A percentile compares a stretch with the other conserved stretches of the same genome.
phyloP scores from a whole-genome alignment of 2,113 vertebrate genomes.

The Cyrtonyx montezumae region DNA sequence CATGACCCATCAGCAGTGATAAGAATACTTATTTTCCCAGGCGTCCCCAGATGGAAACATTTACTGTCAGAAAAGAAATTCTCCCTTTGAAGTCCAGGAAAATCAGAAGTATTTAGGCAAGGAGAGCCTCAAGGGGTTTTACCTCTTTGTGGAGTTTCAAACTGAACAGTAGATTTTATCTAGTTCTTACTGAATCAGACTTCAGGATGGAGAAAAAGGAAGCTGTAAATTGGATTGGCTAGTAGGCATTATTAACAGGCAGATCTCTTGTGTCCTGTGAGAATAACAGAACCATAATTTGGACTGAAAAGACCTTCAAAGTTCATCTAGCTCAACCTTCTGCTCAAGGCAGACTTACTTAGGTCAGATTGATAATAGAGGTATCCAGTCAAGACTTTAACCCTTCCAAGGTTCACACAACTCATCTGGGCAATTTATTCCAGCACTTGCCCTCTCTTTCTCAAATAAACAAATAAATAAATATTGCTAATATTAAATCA shows the following conservation, averaged over 20 bases:
- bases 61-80: neutral
- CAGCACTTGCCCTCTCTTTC: neutral
- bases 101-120: neutral
- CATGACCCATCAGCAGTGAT: neutral
- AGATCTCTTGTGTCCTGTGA: neutral
- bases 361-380: neutral
- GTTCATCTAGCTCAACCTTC: neutral
- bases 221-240: neutral
- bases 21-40: neutral
- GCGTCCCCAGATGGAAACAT: neutral
- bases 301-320: neutral
- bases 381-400: neutral
- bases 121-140: neutral
- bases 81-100: constrained; percentile 10
- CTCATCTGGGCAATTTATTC: neutral
- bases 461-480: neutral
- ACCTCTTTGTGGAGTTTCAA: neutral
- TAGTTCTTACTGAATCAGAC: neutral
- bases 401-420: neutral
- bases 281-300: neutral
- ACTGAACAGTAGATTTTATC: neutral
- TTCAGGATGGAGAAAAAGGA: neutral
- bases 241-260: neutral
- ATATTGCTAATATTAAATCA: neutral
- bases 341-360: neutral